These are phyloP conservation scores for Philopotamus ludificatus DNA, from an alignment of 1,140 invertebrate species.

Conservation along the genomic window DNA sequence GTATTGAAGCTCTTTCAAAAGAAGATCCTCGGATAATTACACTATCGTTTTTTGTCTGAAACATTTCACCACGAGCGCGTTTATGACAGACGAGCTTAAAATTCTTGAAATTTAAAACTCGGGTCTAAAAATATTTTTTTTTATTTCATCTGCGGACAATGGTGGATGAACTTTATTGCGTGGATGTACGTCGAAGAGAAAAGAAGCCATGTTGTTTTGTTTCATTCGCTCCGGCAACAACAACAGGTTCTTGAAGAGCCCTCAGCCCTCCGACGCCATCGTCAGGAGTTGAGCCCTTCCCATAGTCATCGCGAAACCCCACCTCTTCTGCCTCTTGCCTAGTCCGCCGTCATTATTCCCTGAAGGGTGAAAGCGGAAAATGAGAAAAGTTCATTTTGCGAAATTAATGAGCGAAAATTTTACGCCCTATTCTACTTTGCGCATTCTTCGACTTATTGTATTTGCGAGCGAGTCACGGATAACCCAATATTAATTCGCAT, in stretches of 20 bases:
- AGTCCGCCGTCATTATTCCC: slow-evolving; percentile 22
- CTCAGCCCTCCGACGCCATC: background rate
- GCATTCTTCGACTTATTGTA: slow-evolving; percentile 29
- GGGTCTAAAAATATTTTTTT: no score
- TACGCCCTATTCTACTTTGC: slow-evolving; percentile 20
- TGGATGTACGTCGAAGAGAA: background rate
- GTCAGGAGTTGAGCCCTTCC: background rate
- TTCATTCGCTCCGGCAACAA: slow-evolving; percentile 11
- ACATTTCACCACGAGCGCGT: background rate
- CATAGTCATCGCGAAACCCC: background rate
- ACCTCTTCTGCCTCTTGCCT: slow-evolving; percentile 1
- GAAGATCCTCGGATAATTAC: slow-evolving; percentile 13
- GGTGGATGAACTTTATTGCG: no score
- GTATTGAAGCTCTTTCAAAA: slow-evolving; percentile 11
- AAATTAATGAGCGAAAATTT: slow-evolving; percentile 38
- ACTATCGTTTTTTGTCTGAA: slow-evolving; percentile 6
- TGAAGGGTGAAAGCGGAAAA: slow-evolving; percentile 32
- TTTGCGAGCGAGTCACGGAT: background rate
- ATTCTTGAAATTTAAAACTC: no score
- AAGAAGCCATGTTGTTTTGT: slow-evolving; percentile 14
- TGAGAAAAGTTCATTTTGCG: slow-evolving; percentile 37
- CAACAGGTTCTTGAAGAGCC: slow-evolving; percentile 14
- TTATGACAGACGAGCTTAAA: background rate
- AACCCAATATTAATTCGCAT: background rate
- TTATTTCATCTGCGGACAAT: no score